Evolutionary conservation across 2,888 invertebrate genomes (phyloP).

Genomic region (Leistus spinibarbis): DNA sequence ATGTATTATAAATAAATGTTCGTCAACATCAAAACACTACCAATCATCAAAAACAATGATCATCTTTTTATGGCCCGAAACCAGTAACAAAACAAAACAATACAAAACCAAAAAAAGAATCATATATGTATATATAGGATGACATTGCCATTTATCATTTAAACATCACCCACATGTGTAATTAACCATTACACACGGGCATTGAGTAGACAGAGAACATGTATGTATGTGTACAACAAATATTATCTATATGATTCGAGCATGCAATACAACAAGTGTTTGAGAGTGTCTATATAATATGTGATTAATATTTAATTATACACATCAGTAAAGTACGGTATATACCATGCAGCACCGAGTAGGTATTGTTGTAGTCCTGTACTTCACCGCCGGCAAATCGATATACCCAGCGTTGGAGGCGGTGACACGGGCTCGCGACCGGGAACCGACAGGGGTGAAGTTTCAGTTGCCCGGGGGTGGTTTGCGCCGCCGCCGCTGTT

Average conservation of each 20-base stretch:
- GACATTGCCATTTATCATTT: neutral
- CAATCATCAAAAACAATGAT: neutral
- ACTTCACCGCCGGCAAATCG: neutral
- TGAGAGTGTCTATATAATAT: slow-evolving; percentile 6
- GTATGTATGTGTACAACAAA: neutral
- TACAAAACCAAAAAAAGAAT: too few relatives aligned
- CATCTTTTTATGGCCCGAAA: neutral
- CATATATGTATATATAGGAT: neutral
- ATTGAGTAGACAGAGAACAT: slow-evolving; percentile 18
- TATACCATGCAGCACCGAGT: slow-evolving; percentile 1
- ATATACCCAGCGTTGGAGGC: neutral
- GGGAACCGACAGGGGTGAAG: neutral
- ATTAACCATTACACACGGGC: slow-evolving; percentile 7
- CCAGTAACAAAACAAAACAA: neutral
- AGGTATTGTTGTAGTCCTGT: slow-evolving; percentile 16
- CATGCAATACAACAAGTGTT: neutral
- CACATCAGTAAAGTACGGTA: slow-evolving; percentile 3
- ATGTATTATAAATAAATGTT: neutral
- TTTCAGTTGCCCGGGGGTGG: neutral
- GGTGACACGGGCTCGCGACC: neutral
- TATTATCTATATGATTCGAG: neutral
- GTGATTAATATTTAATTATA: slow-evolving; percentile 35
- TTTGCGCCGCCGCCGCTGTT: neutral
- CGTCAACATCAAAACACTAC: neutral
- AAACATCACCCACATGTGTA: slow-evolving; percentile 18